Percentiles rank a stretch among this genome's conserved stretches.
phyloP scores from a whole-genome alignment of 2,113 vertebrate species.

The Microcebus murinus region DNA sequence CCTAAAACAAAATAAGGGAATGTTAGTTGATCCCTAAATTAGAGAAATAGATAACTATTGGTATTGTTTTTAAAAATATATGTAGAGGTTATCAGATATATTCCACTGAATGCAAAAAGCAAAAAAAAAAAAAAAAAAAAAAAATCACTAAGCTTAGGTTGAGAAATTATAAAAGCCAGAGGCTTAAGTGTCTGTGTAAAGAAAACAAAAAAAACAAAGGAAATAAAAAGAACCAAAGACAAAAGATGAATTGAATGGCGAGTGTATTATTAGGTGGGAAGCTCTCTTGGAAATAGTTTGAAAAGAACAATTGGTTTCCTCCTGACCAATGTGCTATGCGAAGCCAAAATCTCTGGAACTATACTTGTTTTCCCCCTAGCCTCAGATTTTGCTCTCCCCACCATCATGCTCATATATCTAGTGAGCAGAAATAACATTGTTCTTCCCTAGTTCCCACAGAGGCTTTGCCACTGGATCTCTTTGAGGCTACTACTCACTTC shows the following conservation, averaged over 20 bases:
- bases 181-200: background rate
- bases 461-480: constrained; percentile 39
- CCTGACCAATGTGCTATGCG: background rate
- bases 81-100: background rate
- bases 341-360: background rate
- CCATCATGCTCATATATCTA: background rate
- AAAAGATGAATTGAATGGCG: background rate
- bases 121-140: background rate
- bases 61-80: background rate
- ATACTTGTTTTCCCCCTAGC: background rate
- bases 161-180: background rate
- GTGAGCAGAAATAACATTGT: constrained; percentile 30
- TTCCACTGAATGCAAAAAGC: background rate
- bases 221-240: constrained; percentile 9
- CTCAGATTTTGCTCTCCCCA: background rate
- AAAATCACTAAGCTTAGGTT: background rate
- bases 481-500: background rate
- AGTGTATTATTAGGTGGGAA: background rate
- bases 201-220: background rate
- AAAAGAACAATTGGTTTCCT: background rate
- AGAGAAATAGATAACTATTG: background rate
- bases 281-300: background rate
- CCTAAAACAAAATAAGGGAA: background rate
- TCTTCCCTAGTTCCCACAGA: constrained; percentile 48
- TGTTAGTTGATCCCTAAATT: background rate